phyloP scores from a whole-genome alignment of 2,113 vertebrate species.

The Chaetops frenatus region DNA sequence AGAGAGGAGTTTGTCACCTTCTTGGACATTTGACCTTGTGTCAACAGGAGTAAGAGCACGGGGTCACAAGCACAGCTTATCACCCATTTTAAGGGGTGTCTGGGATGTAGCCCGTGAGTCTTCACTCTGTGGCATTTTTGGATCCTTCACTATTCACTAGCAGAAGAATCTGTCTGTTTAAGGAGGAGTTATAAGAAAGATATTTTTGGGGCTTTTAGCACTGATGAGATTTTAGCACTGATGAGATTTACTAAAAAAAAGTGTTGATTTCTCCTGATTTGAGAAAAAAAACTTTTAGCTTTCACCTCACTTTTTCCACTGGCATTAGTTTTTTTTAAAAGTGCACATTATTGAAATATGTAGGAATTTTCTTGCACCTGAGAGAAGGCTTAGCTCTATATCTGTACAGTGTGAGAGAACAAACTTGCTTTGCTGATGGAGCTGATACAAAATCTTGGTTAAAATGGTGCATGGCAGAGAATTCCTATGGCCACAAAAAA shows the following conservation, averaged over 20 bases:
- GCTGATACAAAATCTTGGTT: background rate
- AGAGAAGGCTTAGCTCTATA: background rate
- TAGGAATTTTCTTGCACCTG: background rate
- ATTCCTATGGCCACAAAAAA: background rate
- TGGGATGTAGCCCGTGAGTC: background rate
- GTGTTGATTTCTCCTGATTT: background rate
- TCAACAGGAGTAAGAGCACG: background rate
- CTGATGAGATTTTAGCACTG: background rate
- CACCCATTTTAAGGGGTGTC: background rate
- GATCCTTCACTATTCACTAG: background rate
- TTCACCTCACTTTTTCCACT: background rate
- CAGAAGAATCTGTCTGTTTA: background rate
- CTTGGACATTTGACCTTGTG: background rate
- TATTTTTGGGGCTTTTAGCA: background rate
- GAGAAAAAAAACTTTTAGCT: background rate
- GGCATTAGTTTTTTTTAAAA: background rate
- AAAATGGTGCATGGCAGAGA: background rate
- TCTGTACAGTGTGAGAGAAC: background rate
- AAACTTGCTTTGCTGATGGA: background rate
- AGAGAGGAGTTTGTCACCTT: background rate
- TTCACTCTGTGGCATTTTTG: background rate
- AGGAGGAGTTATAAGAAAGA: background rate
- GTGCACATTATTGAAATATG: accelerated
- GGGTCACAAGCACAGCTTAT: background rate
- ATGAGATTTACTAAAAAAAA: background rate